Percentiles rank a stretch among this genome's conserved stretches.
Evolutionary conservation across 1,140 invertebrate genomes (phyloP).

Genomic region (Trialeurodes vaporariorum): DNA sequence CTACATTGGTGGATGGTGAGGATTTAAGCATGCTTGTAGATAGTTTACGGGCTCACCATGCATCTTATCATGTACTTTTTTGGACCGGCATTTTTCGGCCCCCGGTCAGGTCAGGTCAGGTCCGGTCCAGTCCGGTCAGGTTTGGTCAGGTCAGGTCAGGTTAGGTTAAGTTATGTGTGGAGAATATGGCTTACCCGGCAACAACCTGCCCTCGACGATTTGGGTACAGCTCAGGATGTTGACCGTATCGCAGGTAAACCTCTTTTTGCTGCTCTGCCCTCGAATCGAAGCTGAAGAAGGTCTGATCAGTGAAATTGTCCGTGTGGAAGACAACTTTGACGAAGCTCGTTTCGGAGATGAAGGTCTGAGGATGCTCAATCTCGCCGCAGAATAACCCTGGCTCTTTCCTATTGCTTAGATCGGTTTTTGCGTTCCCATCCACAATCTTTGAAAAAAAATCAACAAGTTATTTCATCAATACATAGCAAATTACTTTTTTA

Average conservation of each 20-base stretch:
- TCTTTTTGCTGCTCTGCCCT: constrained; percentile 79
- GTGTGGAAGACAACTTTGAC: constrained; percentile 81
- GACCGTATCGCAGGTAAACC: constrained; percentile 75
- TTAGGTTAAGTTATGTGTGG: no score
- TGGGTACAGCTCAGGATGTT: constrained; percentile 83
- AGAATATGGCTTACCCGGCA: constrained; percentile 45
- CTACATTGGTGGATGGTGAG: no score
- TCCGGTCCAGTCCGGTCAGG: no score
- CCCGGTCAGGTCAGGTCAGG: no score
- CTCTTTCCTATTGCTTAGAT: constrained; percentile 70
- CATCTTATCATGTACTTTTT: no score
- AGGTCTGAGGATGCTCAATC: constrained; percentile 82
- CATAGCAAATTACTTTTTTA: not conserved
- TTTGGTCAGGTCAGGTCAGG: no score
- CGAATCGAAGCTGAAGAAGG: constrained; percentile 63
- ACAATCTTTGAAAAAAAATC: constrained; percentile 46
- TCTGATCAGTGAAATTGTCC: constrained; percentile 84
- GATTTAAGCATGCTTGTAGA: no score
- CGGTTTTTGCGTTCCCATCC: constrained; percentile 73
- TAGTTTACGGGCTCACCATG: no score
- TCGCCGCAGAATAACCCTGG: constrained; percentile 84
- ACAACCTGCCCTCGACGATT: constrained; percentile 75
- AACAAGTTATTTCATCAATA: not conserved
- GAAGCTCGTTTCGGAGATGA: constrained; percentile 86
- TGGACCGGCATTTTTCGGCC: no score